Evolutionary conservation across 2,113 vertebrate species (phyloP), one percentile per base, ranked within the genome.

Genomic region (Myotis yumanensis): DNA sequence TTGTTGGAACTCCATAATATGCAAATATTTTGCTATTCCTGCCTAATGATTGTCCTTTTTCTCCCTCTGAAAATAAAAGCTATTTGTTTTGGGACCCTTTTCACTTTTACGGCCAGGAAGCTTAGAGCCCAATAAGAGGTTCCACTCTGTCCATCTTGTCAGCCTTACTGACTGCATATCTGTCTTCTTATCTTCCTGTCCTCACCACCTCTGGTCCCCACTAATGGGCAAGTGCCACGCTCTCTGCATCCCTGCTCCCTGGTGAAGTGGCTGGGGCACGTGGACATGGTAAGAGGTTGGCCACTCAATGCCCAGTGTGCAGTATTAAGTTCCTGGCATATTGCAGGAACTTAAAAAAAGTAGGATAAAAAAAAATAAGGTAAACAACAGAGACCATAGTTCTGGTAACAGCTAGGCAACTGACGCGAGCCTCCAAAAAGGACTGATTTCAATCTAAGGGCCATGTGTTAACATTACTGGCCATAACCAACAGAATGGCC

Each of bases 151-250:
- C 25, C 14, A 16, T 12, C 52, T 11, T 8, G 7, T 12, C 40
- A 40, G 40, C 23, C n/a, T 86, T 17, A 2, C 37, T 32, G 51
- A 9, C 7, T 46, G 16, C 16, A 2, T 2, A 11, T 40, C 4
- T 11, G 8, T 37, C 7, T 35, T 32, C n/a, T 32, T 25, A 11
- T 51, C 51, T 68, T 59, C 18, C 17, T 80, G 5, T 52, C 43
- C 14, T 30, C 9, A 17, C 12, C 62, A 80, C 30, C 23, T 75
- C 71, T 3, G 37, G 11, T 40, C 40, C 69, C 35, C 3, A 15
- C 2, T 46, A 62, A 62, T 0, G 20, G 22, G 18, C 32, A 6
- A n/a, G n/a, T 2, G 2, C 5, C 22, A 20, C 0, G 6, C 5
- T 84, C 71, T 86, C 28, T 22, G 4, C 0, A 28, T 51, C 4